Evolutionary conservation across 30 jellyfish, hydroid and myxozoan genomes (phyloP), one percentile per base, ranked within the genome.

Genomic region (Aurelia aurita): DNA sequence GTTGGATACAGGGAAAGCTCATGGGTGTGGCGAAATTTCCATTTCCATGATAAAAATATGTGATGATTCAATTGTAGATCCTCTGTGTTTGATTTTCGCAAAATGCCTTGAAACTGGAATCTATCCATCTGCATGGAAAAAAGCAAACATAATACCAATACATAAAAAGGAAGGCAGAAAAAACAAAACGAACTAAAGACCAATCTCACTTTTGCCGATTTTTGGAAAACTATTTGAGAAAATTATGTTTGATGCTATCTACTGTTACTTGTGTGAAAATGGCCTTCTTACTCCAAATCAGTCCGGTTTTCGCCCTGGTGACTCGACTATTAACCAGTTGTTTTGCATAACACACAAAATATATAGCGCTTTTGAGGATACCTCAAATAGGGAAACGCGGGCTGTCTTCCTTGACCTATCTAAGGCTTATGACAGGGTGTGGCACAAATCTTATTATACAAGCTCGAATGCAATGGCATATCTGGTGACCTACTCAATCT

Each of bases 291-390:
- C 74, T 59, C 35, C 39, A 8, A 25, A 54, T 63, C 90, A 79
- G 39, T 79, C 90, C 31, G 90, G 82, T 25, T 79, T 79, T 79
- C 83, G 90, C 25, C 75, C 71, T 29, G 71, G 83, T 62, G 90
- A 79, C 54, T 79, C 90, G 9, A 70, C 82, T 15, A 70, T 70
- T n/a, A 66, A 66, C n/a, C n/a, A n/a, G n/a, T n/a, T n/a, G n/a
- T n/a, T n/a, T n/a, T n/a, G n/a, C n/a, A n/a, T n/a, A n/a, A n/a
- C n/a, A n/a, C n/a, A n/a, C n/a, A n/a, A n/a, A n/a, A n/a, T n/a
- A n/a, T n/a, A n/a, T n/a, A n/a, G n/a, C n/a, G n/a, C n/a, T n/a
- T n/a, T n/a, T n/a, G n/a, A n/a, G n/a, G n/a, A n/a, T n/a, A n/a
- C n/a, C n/a, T n/a, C n/a, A n/a, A n/a, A n/a, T n/a, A n/a, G n/a